phyloP scores from a whole-genome alignment of 1,140 invertebrate species.

The Halotydeus destructor region DNA sequence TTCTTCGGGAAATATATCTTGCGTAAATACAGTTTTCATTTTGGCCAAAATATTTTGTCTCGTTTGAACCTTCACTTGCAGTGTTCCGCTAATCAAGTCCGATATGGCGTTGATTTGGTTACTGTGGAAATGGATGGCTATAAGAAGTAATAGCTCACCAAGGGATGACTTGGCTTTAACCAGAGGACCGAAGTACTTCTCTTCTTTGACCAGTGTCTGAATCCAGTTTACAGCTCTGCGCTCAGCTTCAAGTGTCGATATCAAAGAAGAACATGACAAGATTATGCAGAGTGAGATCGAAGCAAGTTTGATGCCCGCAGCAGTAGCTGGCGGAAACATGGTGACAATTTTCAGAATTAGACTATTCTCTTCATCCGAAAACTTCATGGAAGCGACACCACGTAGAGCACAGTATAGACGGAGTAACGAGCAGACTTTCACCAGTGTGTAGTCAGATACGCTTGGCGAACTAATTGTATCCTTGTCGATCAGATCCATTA shows the following conservation, averaged over 20 bases:
- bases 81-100: slow-evolving; percentile 73
- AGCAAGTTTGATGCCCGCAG: slow-evolving; percentile 75
- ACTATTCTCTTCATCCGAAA: slow-evolving; percentile 76
- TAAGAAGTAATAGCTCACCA: slow-evolving; percentile 84
- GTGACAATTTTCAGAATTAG: slow-evolving; percentile 63
- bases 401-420: slow-evolving; percentile 73
- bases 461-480: neutral
- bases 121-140: slow-evolving; percentile 91
- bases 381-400: slow-evolving; percentile 78
- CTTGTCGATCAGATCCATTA: no score
- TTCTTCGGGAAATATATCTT: slow-evolving; percentile 94
- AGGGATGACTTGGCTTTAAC: slow-evolving; percentile 31
- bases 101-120: slow-evolving; percentile 76
- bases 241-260: slow-evolving; percentile 54
- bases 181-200: slow-evolving; percentile 41
- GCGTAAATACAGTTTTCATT: slow-evolving; percentile 85
- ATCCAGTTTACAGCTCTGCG: slow-evolving; percentile 81
- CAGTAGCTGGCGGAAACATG: slow-evolving; percentile 63
- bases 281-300: slow-evolving; percentile 82
- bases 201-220: slow-evolving; percentile 71
- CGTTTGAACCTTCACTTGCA: slow-evolving; percentile 85
- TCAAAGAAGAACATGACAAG: slow-evolving; percentile 71
- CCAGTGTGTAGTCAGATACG: slow-evolving; percentile 42
- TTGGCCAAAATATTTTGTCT: slow-evolving; percentile 68
- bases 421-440: slow-evolving; percentile 54